These are phyloP conservation scores for Anarrhichthys ocellatus DNA, from an alignment of 2,113 vertebrate species.

Conservation along the genomic window DNA sequence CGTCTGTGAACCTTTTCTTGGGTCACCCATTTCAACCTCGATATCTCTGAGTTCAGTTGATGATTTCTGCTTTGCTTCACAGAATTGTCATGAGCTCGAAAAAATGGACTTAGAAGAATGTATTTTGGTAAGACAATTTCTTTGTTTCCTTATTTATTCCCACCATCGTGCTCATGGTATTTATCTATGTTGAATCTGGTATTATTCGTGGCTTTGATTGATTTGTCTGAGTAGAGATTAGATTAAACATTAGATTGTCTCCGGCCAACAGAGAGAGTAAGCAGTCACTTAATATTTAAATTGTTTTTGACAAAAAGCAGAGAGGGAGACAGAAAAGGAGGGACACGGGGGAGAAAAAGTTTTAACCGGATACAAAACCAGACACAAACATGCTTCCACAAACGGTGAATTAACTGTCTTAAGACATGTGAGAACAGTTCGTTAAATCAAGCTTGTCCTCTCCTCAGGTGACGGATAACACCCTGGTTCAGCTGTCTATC, in stretches of 20 bases:
- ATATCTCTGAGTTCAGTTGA: not conserved
- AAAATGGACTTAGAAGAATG: slow-evolving; percentile 98
- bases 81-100: slow-evolving; percentile 94
- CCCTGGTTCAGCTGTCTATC: slow-evolving; percentile 91
- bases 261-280: not conserved
- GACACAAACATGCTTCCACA: not conserved
- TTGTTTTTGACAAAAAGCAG: slow-evolving; percentile 21
- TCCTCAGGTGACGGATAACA: slow-evolving; percentile 91
- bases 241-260: slow-evolving; percentile 25
- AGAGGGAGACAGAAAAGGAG: not conserved
- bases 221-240: slow-evolving; percentile 5
- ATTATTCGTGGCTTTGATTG: not conserved
- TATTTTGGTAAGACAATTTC: slow-evolving; percentile 88
- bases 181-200: slow-evolving; percentile 1
- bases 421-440: slow-evolving; percentile 33
- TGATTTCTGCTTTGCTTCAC: slow-evolving; percentile 42
- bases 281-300: slow-evolving; percentile 19
- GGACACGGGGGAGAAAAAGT: not conserved
- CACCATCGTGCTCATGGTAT: not conserved
- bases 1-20: not conserved
- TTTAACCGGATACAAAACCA: not conserved
- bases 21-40: not conserved
- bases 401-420: slow-evolving; percentile 2
- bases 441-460: slow-evolving; percentile 46
- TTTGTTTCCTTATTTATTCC: not conserved